phyloP scores from a whole-genome alignment of 2,888 invertebrate species.

The Onthophagus sagittarius region DNA sequence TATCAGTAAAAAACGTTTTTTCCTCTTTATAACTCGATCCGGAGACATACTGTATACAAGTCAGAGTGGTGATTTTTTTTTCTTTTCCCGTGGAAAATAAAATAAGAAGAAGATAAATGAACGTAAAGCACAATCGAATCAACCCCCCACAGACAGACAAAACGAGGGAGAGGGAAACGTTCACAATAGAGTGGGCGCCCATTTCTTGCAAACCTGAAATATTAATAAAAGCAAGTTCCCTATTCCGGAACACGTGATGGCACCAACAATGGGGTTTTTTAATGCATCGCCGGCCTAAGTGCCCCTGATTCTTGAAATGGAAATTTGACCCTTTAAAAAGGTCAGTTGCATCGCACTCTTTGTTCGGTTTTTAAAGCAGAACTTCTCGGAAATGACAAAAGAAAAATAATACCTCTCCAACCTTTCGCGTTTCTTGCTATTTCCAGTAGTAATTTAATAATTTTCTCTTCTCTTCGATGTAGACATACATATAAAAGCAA shows the following conservation, averaged over 20 bases:
- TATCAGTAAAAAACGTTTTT: too few species aligned
- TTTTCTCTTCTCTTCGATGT: background rate
- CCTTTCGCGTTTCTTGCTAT: background rate
- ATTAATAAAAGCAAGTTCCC: background rate
- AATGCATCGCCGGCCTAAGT: background rate
- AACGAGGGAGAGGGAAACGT: background rate
- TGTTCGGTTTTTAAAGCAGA: background rate
- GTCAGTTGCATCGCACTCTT: background rate
- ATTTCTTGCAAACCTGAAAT: background rate
- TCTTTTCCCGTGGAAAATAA: background rate
- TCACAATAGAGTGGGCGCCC: background rate
- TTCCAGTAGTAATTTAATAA: background rate
- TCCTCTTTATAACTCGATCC: too few species aligned
- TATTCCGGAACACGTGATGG: background rate
- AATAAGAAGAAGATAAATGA: background rate
- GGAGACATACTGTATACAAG: too few species aligned
- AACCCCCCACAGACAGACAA: background rate
- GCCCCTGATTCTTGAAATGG: background rate
- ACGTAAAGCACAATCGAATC: background rate
- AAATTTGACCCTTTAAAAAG: background rate
- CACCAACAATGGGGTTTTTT: background rate
- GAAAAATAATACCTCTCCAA: background rate
- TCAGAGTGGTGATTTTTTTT: background rate
- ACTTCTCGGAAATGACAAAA: background rate
- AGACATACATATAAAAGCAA: background rate